Base-by-base conservation (phyloP, 2,113 vertebrate species). In the Marmota flaviventris region DNA sequence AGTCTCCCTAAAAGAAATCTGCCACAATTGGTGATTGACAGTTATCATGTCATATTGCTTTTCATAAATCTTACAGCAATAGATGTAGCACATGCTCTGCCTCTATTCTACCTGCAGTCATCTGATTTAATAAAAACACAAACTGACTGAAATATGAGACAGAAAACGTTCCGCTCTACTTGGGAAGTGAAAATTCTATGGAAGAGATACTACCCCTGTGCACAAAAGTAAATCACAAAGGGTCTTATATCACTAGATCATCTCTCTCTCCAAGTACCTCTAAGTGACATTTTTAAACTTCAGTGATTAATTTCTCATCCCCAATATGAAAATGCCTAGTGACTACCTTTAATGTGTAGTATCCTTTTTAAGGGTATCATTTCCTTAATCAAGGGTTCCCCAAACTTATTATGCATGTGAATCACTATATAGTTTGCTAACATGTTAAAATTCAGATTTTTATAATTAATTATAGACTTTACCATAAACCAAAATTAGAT, bases 91-190 rank as follows among this genome's bases (percentile, higher is more conserved):
- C 65, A 63, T 93, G 27, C 82, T 92, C 70, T 94, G 84, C 77
- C 83, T 97, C 89, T 48, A 63, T 94, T 89, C 94, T 39, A 89
- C 72, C 94, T 97, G 89, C 89, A 97, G 85, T 86, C 67, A 63
- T 77, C 48, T 42, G 65, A 17, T 92, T 98, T 97, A 97, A 96
- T 96, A 83, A 96, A 98, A 97, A 94, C 89, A 84, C 75, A n/a
- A 39, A 39, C 56, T 78, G 69, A 70, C 97, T 91, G 97, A 86
- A 97, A 82, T 84, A 93, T 70, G 86, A 93, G 85, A 69, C 32
- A 53, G 48, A 73, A 93, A 86, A 81, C 83, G 87, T 81, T 97
- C 90, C 96, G 29, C 37, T 96, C 29, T 70, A 48, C 93, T 94
- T 94, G 87, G 94, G 92, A 98, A 72, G 73, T 91, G 73, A 97